phyloP scores from a whole-genome alignment of 2,797 vertebrate genomes.

The Pipistrellus nathusii region DNA sequence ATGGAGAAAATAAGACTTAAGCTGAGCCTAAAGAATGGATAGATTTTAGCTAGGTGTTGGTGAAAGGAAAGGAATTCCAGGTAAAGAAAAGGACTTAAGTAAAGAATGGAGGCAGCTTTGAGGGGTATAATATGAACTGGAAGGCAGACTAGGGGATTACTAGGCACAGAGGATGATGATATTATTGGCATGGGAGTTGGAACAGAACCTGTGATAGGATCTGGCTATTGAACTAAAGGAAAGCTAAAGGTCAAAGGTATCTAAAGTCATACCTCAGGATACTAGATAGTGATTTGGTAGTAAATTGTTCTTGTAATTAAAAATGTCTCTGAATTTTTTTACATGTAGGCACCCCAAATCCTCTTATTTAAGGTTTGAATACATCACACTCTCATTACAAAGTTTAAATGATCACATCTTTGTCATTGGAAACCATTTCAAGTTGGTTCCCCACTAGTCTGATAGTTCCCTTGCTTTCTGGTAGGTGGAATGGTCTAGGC shows the following conservation, averaged over 20 bases:
- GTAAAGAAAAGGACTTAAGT: background rate
- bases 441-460: background rate
- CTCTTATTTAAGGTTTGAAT: background rate
- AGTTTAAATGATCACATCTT: background rate
- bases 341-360: background rate
- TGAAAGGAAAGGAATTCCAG: constrained; percentile 29
- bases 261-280: background rate
- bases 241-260: background rate
- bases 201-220: background rate
- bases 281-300: background rate
- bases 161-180: background rate
- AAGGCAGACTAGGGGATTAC: background rate
- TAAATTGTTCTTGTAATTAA: background rate
- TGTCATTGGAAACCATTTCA: background rate
- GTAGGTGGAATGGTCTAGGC: background rate
- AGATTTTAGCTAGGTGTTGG: background rate
- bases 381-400: background rate
- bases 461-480: background rate
- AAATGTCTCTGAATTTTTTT: background rate
- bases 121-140: background rate
- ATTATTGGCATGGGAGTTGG: background rate
- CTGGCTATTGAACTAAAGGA: background rate
- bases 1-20: background rate
- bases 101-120: background rate
- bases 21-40: background rate